phyloP scores from a whole-genome alignment of 2,888 invertebrate species.

The Drosophila dives region DNA sequence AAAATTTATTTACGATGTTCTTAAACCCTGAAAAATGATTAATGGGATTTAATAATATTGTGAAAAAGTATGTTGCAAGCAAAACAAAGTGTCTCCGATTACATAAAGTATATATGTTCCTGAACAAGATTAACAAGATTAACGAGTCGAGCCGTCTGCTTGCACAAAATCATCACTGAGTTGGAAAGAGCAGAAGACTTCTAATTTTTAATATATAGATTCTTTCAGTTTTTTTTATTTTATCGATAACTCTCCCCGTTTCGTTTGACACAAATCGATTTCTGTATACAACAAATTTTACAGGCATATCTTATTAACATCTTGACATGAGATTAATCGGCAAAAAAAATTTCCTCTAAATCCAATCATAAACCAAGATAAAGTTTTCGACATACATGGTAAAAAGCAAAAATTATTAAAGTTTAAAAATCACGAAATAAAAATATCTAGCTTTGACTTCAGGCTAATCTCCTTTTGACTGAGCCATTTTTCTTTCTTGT shows the following conservation, averaged over 20 bases:
- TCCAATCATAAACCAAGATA: background rate
- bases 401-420: background rate
- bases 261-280: background rate
- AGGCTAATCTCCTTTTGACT: background rate
- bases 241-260: background rate
- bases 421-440: accelerated
- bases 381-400: background rate
- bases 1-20: background rate
- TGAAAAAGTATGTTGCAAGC: background rate
- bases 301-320: background rate
- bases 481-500: accelerated
- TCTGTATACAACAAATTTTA: background rate
- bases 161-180: background rate
- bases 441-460: background rate
- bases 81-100: background rate
- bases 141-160: background rate
- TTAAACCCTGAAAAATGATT: background rate
- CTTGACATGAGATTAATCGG: background rate
- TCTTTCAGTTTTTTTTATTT: background rate
- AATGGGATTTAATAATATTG: background rate
- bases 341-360: background rate
- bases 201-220: background rate
- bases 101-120: background rate
- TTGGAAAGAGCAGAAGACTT: background rate
- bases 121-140: background rate